Conservation (phyloP, 1,140 invertebrate species). For the Cydia amplana region DNA sequence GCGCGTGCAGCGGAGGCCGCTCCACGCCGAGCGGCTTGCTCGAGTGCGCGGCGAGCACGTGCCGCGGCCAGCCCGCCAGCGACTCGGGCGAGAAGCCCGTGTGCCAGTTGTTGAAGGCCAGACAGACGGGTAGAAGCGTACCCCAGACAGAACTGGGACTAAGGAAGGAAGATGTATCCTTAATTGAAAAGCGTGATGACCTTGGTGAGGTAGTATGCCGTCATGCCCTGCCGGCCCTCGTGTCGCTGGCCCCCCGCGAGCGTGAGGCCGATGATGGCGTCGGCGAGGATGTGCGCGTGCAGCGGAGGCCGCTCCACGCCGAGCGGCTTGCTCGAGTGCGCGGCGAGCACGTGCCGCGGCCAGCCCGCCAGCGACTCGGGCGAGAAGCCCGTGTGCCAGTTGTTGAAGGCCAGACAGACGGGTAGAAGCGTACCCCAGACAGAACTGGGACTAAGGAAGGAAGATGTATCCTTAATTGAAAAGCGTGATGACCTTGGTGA, state of each 20-base stretch:
- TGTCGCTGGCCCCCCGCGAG: constrained; percentile 94
- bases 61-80: constrained; percentile 89
- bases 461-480: no score
- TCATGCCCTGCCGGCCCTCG: constrained; percentile 97
- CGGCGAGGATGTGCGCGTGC: constrained; percentile 91
- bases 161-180: no score
- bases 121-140: no score
- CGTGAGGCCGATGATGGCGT: constrained; percentile 95
- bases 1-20: constrained; percentile 89
- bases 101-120: constrained; percentile 98
- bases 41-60: constrained; percentile 95
- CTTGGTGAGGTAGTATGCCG: constrained; percentile 97
- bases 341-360: constrained; percentile 93
- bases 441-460: no score
- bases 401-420: constrained; percentile 99
- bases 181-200: constrained; percentile 44
- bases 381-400: constrained; percentile 95
- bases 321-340: constrained; percentile 95
- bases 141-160: no score
- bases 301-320: constrained; percentile 92
- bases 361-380: constrained; percentile 86
- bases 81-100: constrained; percentile 89
- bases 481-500: constrained; percentile 86
- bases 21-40: constrained; percentile 94
- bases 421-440: no score